Evolutionary conservation across 2,797 vertebrate genomes (phyloP), one percentile per base, ranked within the genome.

Genomic region (Scolopax bukidnonensis): DNA sequence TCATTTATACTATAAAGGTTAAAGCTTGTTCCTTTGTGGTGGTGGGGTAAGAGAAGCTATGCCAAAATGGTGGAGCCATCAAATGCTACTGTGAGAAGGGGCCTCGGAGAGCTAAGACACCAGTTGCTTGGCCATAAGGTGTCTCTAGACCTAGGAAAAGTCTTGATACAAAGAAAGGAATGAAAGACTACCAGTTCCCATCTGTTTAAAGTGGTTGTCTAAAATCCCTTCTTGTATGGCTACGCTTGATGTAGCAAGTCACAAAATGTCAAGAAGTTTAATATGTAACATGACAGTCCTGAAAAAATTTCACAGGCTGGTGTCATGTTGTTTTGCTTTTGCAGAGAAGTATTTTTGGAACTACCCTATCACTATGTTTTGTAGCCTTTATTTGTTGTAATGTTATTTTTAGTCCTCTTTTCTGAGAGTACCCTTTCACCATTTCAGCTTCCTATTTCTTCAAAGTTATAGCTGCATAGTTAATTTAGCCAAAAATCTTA

Each of bases 381-480:
- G 90, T 38, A 82, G 70, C 71, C n/a, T 94, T 92, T 93, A 89
- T 95, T 89, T 94, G 59, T 74, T 70, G 21, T 94, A 77, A 83
- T 92, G 84, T 96, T 95, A 81, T 90, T 95, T 96, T 96, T 95
- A 96, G 83, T 90, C 80, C 61, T 88, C 78, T 90, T 94, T 92
- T 71, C 84, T 71, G 30, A 74, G 80, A 80, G 11, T 67, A 56
- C 27, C 28, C 76, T 88, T 90, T 91, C 69, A 81, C 80, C 7
- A 36, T 91, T 90, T 89, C 67, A 87, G 80, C 53, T 94, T 94
- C 77, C 71, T 84, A 50, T 90, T 90, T 63, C 71, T 88, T 86
- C 77, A 25, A 4, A 88, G 40, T 91, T 84, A 41, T 33, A 68
- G 74, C 74, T 89, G 75, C 57, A 84, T 71, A 5, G 1, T 77